Conservation (phyloP, 2,797 vertebrate genomes). For the Hoplostethus mediterraneus region DNA sequence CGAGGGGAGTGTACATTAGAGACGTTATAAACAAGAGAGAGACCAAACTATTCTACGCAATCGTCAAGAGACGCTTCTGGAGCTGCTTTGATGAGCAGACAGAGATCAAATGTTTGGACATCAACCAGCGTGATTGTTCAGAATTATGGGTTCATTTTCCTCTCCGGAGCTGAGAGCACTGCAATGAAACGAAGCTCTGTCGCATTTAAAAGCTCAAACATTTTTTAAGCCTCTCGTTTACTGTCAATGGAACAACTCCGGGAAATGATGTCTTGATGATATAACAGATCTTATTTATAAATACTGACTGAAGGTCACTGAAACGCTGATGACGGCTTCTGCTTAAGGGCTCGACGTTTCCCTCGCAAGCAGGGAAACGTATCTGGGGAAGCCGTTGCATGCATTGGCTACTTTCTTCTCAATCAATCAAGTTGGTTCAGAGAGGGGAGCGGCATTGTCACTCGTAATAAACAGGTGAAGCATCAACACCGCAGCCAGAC, state of each 20-base stretch:
- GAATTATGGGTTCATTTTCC: constrained; percentile 31
- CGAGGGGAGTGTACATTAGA: constrained; percentile 6
- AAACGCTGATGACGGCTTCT: too few species aligned
- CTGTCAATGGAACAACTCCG: constrained; percentile 4
- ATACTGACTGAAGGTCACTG: too few species aligned
- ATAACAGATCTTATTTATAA: constrained; percentile 4
- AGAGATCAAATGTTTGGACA: constrained; percentile 10
- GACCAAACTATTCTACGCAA: background rate
- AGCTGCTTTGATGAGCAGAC: background rate
- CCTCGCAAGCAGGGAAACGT: background rate
- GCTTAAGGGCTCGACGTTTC: background rate
- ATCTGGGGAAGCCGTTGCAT: constrained; percentile 22
- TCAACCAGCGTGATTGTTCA: constrained; percentile 26
- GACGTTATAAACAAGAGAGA: constrained; percentile 24
- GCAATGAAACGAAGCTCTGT: constrained; percentile 17
- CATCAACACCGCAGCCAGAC: constrained; percentile 55
- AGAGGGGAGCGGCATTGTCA: constrained; percentile 32
- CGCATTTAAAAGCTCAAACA: constrained; percentile 26
- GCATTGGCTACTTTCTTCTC: constrained; percentile 9
- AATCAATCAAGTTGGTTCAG: constrained; percentile 27
- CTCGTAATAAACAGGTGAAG: constrained; percentile 62
- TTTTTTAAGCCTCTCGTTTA: background rate
- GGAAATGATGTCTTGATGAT: background rate
- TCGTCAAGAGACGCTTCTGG: background rate
- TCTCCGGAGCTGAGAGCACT: constrained; percentile 13